phyloP scores from a whole-genome alignment of 2,888 invertebrate species.

The Branchellion lobata region DNA sequence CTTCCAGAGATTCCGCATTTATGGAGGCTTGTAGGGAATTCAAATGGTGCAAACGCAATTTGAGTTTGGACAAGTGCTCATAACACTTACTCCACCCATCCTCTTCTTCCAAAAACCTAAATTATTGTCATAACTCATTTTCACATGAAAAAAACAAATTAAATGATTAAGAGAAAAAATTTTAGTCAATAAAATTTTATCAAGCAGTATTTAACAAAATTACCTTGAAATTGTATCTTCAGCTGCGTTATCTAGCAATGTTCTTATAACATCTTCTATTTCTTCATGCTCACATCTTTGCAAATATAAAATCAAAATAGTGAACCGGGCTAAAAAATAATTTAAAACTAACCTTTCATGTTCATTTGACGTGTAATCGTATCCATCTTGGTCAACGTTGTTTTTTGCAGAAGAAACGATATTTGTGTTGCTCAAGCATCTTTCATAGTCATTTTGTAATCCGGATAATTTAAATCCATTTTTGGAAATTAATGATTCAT shows the following conservation, averaged over 20 bases:
- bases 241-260: no score
- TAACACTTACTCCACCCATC: background rate
- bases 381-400: background rate
- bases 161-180: background rate
- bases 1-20: background rate
- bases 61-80: background rate
- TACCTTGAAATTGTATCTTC: no score
- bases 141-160: background rate
- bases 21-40: background rate
- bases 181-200: no score
- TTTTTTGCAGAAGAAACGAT: background rate
- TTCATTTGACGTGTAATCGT: background rate
- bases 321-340: no score
- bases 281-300: no score
- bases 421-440: background rate
- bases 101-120: background rate
- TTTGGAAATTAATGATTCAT: background rate
- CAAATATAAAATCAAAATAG: no score
- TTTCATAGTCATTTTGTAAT: no score
- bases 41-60: background rate
- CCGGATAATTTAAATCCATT: background rate
- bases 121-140: background rate
- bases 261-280: no score
- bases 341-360: no score
- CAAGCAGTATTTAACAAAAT: background rate